phyloP scores from a whole-genome alignment of 2,888 invertebrate species.

The Apamea anceps region DNA sequence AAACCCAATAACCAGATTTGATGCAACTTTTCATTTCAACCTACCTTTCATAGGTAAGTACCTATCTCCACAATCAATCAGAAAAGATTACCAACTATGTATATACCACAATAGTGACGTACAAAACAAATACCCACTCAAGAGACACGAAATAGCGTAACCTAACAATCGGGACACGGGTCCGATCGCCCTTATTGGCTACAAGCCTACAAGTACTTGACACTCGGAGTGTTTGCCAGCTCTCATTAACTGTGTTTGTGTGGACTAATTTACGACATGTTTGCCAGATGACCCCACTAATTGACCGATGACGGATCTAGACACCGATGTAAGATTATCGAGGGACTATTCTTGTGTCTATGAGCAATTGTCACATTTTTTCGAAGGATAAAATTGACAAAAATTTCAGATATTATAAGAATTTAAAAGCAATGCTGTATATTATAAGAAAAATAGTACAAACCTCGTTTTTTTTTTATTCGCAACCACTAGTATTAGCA shows the following conservation, averaged over 20 bases:
- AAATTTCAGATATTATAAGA: background rate
- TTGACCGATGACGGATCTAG: slow-evolving; percentile 81
- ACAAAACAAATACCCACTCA: slow-evolving; percentile 77
- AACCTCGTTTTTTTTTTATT: background rate
- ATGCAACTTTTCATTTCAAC: background rate
- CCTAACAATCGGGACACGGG: slow-evolving; percentile 84
- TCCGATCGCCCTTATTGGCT: slow-evolving; percentile 83
- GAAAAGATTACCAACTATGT: slow-evolving; percentile 29
- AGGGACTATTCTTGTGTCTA: slow-evolving; percentile 44
- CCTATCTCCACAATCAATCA: slow-evolving; percentile 5
- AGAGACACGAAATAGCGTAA: slow-evolving; percentile 73
- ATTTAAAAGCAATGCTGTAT: too few relatives aligned
- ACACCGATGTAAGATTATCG: slow-evolving; percentile 60
- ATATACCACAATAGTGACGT: slow-evolving; percentile 42
- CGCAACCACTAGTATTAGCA: background rate
- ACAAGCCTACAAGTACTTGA: slow-evolving; percentile 87
- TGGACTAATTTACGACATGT: slow-evolving; percentile 88
- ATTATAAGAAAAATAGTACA: background rate
- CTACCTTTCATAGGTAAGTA: background rate
- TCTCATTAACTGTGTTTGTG: slow-evolving; percentile 88
- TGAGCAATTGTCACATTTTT: background rate
- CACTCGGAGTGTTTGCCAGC: slow-evolving; percentile 82
- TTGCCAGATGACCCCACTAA: slow-evolving; percentile 82
- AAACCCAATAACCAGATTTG: background rate
- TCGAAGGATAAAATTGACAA: too few relatives aligned